phyloP scores from a whole-genome alignment of 2,797 vertebrate genomes.

The Erethizon dorsatum region DNA sequence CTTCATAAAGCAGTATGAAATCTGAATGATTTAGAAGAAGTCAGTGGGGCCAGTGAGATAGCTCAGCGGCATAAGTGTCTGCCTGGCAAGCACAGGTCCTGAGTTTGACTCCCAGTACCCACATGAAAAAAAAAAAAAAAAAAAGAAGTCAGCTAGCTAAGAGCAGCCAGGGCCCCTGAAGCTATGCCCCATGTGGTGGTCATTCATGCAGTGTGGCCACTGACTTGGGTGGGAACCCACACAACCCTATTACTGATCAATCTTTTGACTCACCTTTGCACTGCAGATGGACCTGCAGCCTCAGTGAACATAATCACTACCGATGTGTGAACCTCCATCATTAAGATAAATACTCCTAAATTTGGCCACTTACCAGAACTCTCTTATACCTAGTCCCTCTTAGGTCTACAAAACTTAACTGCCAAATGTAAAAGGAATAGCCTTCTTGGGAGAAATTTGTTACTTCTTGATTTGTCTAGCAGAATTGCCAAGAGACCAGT shows the following conservation, averaged over 20 bases:
- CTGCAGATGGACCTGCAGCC: not conserved
- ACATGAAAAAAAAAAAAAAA: too few species aligned
- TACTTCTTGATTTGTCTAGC: slow-evolving; percentile 85
- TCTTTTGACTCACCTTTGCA: slow-evolving; percentile 21
- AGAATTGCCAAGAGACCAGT: slow-evolving; percentile 74
- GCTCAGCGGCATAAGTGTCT: too few species aligned
- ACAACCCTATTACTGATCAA: not conserved
- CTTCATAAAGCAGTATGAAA: slow-evolving; percentile 21
- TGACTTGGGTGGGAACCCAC: not conserved
- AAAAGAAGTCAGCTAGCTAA: not conserved
- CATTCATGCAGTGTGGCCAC: not conserved
- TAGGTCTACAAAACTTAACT: slow-evolving; percentile 83
- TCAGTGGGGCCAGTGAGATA: too few species aligned
- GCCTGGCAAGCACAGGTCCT: too few species aligned
- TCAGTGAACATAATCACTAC: not conserved
- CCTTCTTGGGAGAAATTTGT: slow-evolving; percentile 83
- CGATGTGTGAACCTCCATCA: not conserved
- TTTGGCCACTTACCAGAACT: slow-evolving; percentile 82
- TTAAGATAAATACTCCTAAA: slow-evolving; percentile 75
- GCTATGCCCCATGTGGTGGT: not conserved
- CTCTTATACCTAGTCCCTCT: slow-evolving; percentile 68
- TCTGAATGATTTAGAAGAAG: not conserved
- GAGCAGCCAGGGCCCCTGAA: not conserved
- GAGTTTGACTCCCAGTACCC: too few species aligned
- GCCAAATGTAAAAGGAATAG: slow-evolving; percentile 82